Evolutionary conservation across 2,113 vertebrate genomes (phyloP).

Genomic region (Mystacornis crossleyi): DNA sequence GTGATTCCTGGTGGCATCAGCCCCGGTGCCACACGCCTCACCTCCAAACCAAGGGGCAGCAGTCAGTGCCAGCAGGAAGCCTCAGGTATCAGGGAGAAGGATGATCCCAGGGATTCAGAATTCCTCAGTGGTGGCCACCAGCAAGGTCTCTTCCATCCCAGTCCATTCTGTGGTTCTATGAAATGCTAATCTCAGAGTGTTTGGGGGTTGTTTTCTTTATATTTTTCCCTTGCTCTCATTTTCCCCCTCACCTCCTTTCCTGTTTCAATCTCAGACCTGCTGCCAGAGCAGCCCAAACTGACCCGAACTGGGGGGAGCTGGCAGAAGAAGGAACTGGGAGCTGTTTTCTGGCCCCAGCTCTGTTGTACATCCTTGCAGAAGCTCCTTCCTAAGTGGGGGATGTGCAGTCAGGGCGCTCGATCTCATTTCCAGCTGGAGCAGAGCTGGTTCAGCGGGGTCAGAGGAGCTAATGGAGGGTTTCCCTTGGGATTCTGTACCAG

Average conservation of each 20-base stretch:
- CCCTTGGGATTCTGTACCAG: neutral
- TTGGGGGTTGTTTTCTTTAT: neutral
- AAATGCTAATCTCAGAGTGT: neutral
- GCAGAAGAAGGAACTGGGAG: neutral
- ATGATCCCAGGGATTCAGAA: neutral
- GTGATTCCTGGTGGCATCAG: neutral
- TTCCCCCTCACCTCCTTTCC: neutral
- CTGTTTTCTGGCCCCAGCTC: neutral
- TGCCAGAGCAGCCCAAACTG: neutral
- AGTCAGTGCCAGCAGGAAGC: neutral
- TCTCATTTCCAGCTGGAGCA: neutral
- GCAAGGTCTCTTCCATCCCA: neutral
- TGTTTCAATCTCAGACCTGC: neutral
- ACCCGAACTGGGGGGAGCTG: neutral
- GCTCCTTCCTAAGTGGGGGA: neutral
- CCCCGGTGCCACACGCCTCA: neutral
- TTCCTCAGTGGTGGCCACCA: neutral
- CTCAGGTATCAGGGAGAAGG: fast-evolving
- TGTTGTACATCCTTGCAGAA: neutral
- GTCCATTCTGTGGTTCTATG: neutral
- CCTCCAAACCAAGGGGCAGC: fast-evolving
- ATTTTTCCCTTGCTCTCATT: neutral
- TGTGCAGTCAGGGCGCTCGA: neutral
- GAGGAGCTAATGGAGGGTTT: neutral
- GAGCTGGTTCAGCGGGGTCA: neutral